Evolutionary conservation across 2,888 invertebrate species (phyloP), one percentile per base, ranked within the genome.

Genomic region (Acanthococcus lagerstroemiae): DNA sequence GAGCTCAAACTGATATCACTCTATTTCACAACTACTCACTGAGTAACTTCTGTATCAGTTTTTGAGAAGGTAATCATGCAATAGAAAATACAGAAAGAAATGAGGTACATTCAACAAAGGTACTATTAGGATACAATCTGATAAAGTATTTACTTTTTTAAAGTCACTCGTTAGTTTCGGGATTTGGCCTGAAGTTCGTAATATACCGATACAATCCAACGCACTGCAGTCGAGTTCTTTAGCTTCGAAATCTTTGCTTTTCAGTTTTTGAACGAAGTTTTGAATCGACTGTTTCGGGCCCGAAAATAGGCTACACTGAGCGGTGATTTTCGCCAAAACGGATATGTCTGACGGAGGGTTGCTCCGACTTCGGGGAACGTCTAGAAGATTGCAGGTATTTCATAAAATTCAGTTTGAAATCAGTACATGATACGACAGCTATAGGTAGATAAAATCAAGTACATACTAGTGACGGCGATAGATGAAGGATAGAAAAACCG

Each of bases 241-340:
- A 21, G 88, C 91, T 75, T 93, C 93, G 69, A 89, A 81, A 45
- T 85, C 86, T 74, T 90, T 86, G 0, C 81, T 80, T 70, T 84
- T 80, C 46, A 93, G 78, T 72, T 82, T 74, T 17, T 80, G 82
- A 9, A 89, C 84, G 74, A 92, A 84, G 71, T 81, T 80, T 45
- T 81, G 78, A 7, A 93, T 80, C 1, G 84, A 81, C 1, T 79
- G 81, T 46, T 82, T 82, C 0, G 92, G 90, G 0, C 96, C 97
- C 2, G 96, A 96, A 69, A 97, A 80, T 12, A 95, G 94, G 9
- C 96, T 94, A 72, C 90, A 94, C 76, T 97, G 95, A 69, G 79
- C 81, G 67, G 94, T 86, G 78, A 99, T 97, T 79, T 97, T 94
- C 76, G 97, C 97, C 55, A 95, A 95, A 12, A 92, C 86, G 72